phyloP scores from a whole-genome alignment of 2,797 vertebrate genomes.

The Ictinia mississippiensis region DNA sequence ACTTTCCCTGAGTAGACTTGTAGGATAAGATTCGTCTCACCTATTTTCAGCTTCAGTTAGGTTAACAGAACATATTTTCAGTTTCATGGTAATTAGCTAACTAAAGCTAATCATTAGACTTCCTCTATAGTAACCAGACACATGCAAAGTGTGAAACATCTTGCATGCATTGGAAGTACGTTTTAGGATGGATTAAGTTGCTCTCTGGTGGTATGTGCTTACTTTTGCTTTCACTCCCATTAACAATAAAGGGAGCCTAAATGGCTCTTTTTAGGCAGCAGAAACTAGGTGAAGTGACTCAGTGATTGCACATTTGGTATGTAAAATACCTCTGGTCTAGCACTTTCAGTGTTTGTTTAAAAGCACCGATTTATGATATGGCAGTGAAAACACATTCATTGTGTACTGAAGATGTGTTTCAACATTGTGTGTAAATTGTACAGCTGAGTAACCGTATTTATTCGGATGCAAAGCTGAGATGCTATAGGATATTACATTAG shows the following conservation, averaged over 20 bases:
- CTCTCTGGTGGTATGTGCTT: neutral
- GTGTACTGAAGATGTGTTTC: neutral
- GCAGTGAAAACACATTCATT: neutral
- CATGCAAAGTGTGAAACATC: neutral
- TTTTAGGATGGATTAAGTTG: neutral
- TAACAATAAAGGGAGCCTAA: neutral
- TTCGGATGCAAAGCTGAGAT: neutral
- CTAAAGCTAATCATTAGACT: neutral
- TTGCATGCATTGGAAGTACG: neutral
- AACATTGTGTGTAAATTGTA: neutral
- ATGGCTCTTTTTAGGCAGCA: neutral
- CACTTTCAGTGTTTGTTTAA: neutral
- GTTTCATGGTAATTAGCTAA: neutral
- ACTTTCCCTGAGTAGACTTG: neutral
- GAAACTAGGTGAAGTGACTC: slow-evolving; percentile 15
- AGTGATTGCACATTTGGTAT: neutral
- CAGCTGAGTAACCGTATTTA: neutral
- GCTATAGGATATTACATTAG: neutral
- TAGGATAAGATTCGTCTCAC: neutral
- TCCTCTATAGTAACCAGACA: neutral
- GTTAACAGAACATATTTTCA: neutral
- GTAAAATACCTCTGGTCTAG: neutral
- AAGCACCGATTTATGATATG: neutral
- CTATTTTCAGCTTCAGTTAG: neutral
- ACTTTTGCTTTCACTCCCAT: neutral